These are phyloP conservation scores for Manacus vitellinus DNA, from an alignment of 2,113 vertebrate species.

Conservation along the genomic window DNA sequence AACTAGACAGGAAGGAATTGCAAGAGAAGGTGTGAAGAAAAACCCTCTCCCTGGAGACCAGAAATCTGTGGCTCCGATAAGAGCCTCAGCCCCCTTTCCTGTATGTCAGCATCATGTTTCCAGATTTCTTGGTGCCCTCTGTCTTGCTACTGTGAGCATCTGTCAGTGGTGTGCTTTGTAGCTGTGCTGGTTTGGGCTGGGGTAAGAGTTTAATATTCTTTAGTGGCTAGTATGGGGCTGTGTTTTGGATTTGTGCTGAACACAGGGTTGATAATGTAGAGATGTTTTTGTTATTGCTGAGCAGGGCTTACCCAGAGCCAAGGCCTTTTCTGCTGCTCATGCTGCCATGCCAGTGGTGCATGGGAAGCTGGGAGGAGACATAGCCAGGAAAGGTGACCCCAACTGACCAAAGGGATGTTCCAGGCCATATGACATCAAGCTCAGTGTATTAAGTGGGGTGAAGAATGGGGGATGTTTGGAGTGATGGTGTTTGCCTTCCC, in stretches of 20 bases:
- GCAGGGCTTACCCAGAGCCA: not conserved
- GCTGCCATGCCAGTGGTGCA: not conserved
- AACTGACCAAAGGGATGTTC: not conserved
- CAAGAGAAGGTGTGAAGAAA: not conserved
- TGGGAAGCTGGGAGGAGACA: not conserved
- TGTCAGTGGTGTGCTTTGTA: not conserved
- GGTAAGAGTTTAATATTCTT: not conserved
- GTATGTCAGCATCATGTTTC: not conserved
- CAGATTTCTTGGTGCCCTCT: not conserved
- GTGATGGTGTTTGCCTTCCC: not conserved
- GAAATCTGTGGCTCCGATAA: not conserved
- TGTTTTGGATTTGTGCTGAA: not conserved
- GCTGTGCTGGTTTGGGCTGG: not conserved
- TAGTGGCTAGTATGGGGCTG: not conserved
- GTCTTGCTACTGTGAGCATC: not conserved
- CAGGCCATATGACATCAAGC: not conserved
- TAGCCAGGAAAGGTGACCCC: not conserved
- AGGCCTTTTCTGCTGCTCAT: not conserved
- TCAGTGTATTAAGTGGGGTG: not conserved
- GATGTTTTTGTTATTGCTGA: not conserved
- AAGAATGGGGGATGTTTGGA: not conserved
- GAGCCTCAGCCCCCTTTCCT: not conserved
- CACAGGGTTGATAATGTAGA: not conserved
- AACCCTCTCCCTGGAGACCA: not conserved
- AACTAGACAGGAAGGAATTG: not conserved